These are phyloP conservation scores for Acyrthosiphon pisum DNA, from an alignment of 1,140 invertebrate species.

Conservation along the genomic window DNA sequence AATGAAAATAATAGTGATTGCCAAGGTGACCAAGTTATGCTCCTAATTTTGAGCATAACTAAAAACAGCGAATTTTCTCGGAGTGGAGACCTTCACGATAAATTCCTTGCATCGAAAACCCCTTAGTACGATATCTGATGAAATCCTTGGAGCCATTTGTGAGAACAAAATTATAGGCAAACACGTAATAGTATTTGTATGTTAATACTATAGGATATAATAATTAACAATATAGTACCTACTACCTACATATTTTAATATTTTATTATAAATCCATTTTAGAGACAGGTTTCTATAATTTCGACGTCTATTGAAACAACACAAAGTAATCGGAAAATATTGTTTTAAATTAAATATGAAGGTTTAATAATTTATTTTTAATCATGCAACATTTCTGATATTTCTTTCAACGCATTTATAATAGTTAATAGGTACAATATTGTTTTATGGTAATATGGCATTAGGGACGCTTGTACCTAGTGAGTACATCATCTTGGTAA, in stretches of 20 bases:
- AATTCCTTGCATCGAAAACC: no score
- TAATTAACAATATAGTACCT: neutral
- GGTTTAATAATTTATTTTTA: neutral
- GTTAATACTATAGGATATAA: no score
- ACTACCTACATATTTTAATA: neutral
- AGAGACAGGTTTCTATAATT: neutral
- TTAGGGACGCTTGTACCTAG: neutral
- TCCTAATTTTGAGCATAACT: no score
- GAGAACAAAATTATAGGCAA: no score
- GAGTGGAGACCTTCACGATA: no score
- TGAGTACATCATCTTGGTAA: neutral
- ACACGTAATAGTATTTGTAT: no score
- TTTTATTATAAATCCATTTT: neutral
- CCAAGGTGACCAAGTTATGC: no score
- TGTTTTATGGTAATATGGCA: neutral
- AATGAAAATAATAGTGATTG: no score
- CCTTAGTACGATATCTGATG: no score
- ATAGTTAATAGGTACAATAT: neutral
- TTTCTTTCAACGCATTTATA: neutral
- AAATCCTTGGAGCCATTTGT: no score
- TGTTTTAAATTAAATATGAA: neutral
- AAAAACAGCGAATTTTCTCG: no score
- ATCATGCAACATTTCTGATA: neutral
- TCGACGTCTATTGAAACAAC: neutral
- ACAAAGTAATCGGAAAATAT: no score